Evolutionary conservation across 2,888 invertebrate genomes (phyloP).

Genomic region (Sarcophaga rosellei): DNA sequence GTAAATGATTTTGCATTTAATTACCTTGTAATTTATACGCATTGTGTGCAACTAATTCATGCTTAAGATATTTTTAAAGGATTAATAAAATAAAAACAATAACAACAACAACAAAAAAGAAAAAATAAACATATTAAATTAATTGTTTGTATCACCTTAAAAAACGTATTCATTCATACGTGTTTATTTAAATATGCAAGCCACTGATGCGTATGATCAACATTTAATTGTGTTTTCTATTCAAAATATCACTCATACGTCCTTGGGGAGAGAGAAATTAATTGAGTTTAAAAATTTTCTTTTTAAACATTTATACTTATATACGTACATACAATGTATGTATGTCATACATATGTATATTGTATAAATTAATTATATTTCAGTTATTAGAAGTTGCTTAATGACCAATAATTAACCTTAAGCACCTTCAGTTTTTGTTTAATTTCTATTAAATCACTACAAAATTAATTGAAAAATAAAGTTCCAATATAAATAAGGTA

Average conservation of each 20-base stretch:
- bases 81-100: neutral
- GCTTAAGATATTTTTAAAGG: neutral
- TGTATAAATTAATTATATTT: no score
- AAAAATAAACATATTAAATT: no score
- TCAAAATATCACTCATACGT: slow-evolving; percentile 3
- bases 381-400: no score
- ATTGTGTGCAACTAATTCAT: neutral
- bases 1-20: slow-evolving; percentile 25
- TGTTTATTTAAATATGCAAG: slow-evolving; percentile 21
- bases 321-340: no score
- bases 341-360: no score
- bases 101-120: no score
- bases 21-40: slow-evolving; percentile 39
- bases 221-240: slow-evolving; percentile 11
- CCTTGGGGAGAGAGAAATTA: neutral
- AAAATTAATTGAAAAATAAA: no score
- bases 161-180: slow-evolving; percentile 12
- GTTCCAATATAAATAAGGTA: no score
- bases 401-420: no score
- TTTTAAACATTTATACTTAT: neutral
- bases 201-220: slow-evolving; percentile 43
- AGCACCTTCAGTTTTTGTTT: no score
- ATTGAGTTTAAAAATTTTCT: neutral
- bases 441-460: no score
- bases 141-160: neutral